Evolutionary conservation across 2,797 vertebrate species (phyloP).

Genomic region (Microctenopoma stevenorrisi): DNA sequence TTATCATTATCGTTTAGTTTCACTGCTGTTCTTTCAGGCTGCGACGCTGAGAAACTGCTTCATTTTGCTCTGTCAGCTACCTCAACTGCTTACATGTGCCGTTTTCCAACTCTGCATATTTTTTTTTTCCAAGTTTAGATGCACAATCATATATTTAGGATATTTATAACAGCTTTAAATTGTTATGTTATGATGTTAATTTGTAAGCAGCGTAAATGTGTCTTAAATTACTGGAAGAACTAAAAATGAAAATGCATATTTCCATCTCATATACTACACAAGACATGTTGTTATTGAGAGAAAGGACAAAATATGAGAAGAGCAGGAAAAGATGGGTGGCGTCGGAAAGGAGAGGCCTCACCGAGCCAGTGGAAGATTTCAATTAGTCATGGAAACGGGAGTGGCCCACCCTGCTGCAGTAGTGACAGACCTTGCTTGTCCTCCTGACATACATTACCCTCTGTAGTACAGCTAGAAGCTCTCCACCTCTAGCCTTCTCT

Average conservation of each 20-base stretch:
- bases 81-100: not conserved
- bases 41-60: too few species aligned
- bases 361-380: slow-evolving; percentile 74
- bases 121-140: not conserved
- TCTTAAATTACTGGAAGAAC: slow-evolving; percentile 6
- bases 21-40: too few species aligned
- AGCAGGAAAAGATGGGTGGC: slow-evolving; percentile 48
- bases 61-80: too few species aligned
- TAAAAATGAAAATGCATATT: slow-evolving; percentile 12
- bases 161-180: not conserved
- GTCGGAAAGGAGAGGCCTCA: slow-evolving; percentile 59
- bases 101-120: not conserved
- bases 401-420: slow-evolving; percentile 58
- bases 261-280: slow-evolving; percentile 1
- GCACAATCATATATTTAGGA: not conserved
- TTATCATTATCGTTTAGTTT: too few species aligned
- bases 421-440: slow-evolving; percentile 72
- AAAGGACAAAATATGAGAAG: slow-evolving; percentile 38
- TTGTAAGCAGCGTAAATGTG: slow-evolving; percentile 23
- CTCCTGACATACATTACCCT: slow-evolving; percentile 66
- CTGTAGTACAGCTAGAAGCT: not conserved
- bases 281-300: slow-evolving; percentile 24
- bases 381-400: slow-evolving; percentile 78
- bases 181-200: not conserved
- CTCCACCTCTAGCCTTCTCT: not conserved